A percentile compares a stretch with the other conserved stretches of the same genome.
phyloP scores from a whole-genome alignment of 2,113 vertebrate species.

The Gymnorhina tibicen region DNA sequence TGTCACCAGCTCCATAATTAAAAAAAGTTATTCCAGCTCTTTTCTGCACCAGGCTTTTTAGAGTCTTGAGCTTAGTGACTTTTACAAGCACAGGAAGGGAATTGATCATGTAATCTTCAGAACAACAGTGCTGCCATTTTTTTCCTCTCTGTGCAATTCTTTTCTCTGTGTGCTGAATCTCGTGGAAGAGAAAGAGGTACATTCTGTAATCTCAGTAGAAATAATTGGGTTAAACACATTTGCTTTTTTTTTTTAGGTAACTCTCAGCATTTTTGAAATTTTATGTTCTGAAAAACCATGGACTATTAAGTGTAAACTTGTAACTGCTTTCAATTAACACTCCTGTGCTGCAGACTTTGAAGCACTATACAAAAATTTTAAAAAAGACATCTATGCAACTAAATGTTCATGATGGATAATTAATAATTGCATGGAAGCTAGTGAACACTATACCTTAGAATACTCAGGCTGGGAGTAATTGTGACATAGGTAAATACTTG shows the following conservation, averaged over 20 bases:
- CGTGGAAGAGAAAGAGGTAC: neutral
- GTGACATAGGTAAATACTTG: neutral
- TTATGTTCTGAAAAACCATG: neutral
- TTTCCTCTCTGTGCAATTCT: slow-evolving; percentile 13
- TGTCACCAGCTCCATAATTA: neutral
- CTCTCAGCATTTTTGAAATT: neutral
- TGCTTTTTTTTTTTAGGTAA: neutral
- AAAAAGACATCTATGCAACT: neutral
- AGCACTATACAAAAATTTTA: neutral
- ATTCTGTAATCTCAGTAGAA: neutral
- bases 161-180: neutral
- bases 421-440: neutral
- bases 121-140: slow-evolving; percentile 1
- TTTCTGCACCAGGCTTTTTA: slow-evolving; percentile 6
- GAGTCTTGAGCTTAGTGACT: slow-evolving; percentile 10
- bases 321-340: neutral
- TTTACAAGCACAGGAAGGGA: slow-evolving; percentile 18
- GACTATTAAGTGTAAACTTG: neutral
- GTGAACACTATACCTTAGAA: neutral
- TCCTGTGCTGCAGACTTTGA: neutral
- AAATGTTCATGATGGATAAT: neutral
- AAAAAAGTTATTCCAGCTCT: slow-evolving; percentile 12
- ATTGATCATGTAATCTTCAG: slow-evolving; percentile 50
- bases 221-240: slow-evolving; percentile 8
- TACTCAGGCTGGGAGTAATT: neutral